Evolutionary conservation across 1,140 invertebrate species (phyloP).

Genomic region (Adelges cooleyi): DNA sequence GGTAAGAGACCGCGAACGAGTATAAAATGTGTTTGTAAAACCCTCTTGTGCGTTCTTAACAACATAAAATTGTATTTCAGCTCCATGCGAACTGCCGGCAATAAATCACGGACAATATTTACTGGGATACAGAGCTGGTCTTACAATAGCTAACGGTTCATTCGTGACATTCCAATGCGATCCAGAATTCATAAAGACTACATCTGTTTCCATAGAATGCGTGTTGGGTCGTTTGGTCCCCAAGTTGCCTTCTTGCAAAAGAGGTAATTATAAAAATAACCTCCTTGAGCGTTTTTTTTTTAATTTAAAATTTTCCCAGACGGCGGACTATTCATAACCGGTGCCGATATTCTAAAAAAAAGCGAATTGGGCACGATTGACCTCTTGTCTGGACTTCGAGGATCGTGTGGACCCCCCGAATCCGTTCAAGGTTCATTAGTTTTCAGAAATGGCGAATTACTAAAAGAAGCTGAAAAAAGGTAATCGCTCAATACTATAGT

Average conservation of each 20-base stretch:
- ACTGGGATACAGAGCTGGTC: constrained; percentile 59
- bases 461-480: constrained; percentile 37
- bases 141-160: constrained; percentile 66
- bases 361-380: constrained; percentile 49
- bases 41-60: no score
- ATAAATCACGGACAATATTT: constrained; percentile 61
- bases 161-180: constrained; percentile 56
- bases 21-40: not conserved
- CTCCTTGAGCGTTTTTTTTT: not conserved
- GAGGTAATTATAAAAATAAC: constrained; percentile 29
- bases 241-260: constrained; percentile 43
- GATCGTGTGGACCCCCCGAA: constrained; percentile 47
- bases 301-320: constrained; percentile 29
- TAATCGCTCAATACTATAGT: not conserved
- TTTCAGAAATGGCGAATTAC: constrained; percentile 48
- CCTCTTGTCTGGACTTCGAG: constrained; percentile 36
- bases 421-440: constrained; percentile 55
- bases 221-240: constrained; percentile 54
- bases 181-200: constrained; percentile 44
- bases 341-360: constrained; percentile 51
- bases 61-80: constrained; percentile 22
- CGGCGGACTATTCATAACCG: constrained; percentile 39
- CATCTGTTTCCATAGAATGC: constrained; percentile 47
- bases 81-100: constrained; percentile 60
- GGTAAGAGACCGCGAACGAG: no score